Evolutionary conservation across 2,888 invertebrate species (phyloP).

Genomic region (Drosophila peninsularis): DNA sequence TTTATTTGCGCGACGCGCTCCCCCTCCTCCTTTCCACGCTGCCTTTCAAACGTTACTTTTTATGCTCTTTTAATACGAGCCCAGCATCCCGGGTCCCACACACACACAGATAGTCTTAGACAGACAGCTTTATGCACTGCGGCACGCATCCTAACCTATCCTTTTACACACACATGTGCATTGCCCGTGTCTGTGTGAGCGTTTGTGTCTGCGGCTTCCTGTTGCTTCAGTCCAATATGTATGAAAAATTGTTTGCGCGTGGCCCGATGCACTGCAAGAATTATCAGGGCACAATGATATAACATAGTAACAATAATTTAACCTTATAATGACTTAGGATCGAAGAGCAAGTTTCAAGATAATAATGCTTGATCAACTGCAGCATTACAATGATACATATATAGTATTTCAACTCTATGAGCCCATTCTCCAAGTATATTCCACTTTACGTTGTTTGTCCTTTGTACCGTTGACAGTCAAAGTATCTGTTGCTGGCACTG

Average conservation of each 20-base stretch:
- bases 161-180: conserved; percentile 14
- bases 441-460: conserved; percentile 28
- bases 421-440: conserved; percentile 7
- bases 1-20: conserved; percentile 66
- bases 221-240: conserved; percentile 55
- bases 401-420: neutral
- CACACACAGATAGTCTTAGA: conserved; percentile 14
- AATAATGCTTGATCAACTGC: neutral
- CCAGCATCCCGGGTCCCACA: conserved; percentile 22
- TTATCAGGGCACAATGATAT: neutral
- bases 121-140: conserved; percentile 51
- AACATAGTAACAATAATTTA: neutral
- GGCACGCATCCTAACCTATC: conserved; percentile 30
- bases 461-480: conserved; percentile 21
- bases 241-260: conserved; percentile 32
- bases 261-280: conserved; percentile 44
- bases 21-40: conserved; percentile 51
- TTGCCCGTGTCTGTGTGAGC: conserved; percentile 5
- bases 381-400: neutral
- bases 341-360: neutral
- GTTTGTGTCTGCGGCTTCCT: conserved; percentile 38
- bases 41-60: conserved; percentile 52
- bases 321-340: neutral
- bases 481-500: conserved; percentile 15
- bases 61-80: conserved; percentile 65